These are phyloP conservation scores for Phrynocephalus vlangalii DNA, from an alignment of 2,797 vertebrate genomes.

Conservation along the genomic window DNA sequence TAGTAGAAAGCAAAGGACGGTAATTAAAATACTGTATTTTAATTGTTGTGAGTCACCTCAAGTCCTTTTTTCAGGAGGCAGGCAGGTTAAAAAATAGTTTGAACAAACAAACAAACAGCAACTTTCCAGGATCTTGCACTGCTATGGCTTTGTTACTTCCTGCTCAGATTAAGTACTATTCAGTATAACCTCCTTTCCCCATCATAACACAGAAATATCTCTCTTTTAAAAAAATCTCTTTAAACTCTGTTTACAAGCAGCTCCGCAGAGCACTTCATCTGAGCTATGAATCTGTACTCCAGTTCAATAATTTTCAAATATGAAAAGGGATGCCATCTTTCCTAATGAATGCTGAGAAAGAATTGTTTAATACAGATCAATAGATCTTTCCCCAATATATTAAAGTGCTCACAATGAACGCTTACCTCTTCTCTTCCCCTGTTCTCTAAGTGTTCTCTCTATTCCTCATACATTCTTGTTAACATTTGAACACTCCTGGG, in stretches of 20 bases:
- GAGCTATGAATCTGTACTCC: slow-evolving; percentile 25
- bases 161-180: not conserved
- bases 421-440: not conserved
- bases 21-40: not conserved
- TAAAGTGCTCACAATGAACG: slow-evolving; percentile 48
- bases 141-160: not conserved
- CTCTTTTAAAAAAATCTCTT: not conserved
- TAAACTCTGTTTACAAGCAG: not conserved
- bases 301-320: slow-evolving; percentile 37
- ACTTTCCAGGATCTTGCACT: not conserved
- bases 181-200: not conserved
- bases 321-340: slow-evolving; percentile 47
- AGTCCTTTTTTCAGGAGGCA: not conserved
- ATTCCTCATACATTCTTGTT: slow-evolving; percentile 65
- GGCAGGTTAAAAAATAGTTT: not conserved
- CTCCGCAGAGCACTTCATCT: not conserved
- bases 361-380: slow-evolving; percentile 61
- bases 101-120: too few species aligned
- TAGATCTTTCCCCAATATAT: slow-evolving; percentile 50
- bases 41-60: not conserved
- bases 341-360: slow-evolving; percentile 51
- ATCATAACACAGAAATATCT: slow-evolving; percentile 39
- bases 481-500: slow-evolving; percentile 63
- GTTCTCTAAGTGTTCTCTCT: slow-evolving; percentile 59
- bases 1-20: too few species aligned